Evolutionary conservation across 2,797 vertebrate species (phyloP), one percentile per base, ranked within the genome.

Genomic region (Macrochelys suwanniensis): DNA sequence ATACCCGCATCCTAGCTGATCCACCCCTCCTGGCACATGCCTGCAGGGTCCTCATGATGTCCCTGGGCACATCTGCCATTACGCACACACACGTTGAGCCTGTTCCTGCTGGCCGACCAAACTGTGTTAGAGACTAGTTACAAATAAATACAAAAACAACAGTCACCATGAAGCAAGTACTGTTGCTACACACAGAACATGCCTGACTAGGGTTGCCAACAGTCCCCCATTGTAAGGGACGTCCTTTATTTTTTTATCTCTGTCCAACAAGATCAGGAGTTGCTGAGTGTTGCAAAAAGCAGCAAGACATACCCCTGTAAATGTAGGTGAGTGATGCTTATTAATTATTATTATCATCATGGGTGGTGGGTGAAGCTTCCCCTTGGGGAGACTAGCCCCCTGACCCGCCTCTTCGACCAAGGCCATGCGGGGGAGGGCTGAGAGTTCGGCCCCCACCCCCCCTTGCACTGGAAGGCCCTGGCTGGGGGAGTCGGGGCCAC

Each of bases 161-260:
- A 87, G 92, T 94, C 95, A 16, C 78, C 89, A 68, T 85, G 94
- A 47, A 96, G 94, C 92, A 97, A 93, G 97, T 96, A 96, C 96
- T 92, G 86, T 82, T 95, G 95, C 97, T 96, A 89, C 82, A 96
- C 76, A 57, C 94, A 94, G 59, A 76, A 88, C 89, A 96, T 94
- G 95, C 97, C 92, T 94, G 76, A 65, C 25, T 65, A 16, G 59
- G 33, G 59, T n/a, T 33, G 59, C 59, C 59, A 65, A n/a, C 31
- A 65, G 31, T 65, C 59, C 59, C 33, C 31, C 33, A 65, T 65
- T 65, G n/a, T 33, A 16, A 65, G 59, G 31, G 7, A 33, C 8
- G 9, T 37, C 61, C 61, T 19, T n/a, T 68, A 21, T 68, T n/a
- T 65, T 65, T n/a, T 68, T 17, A 68, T n/a, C 33, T 68, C 33